A percentile compares a stretch with the other conserved stretches of the same genome.
Evolutionary conservation across 2,797 vertebrate genomes (phyloP).

Genomic region (Sus cebifrons): DNA sequence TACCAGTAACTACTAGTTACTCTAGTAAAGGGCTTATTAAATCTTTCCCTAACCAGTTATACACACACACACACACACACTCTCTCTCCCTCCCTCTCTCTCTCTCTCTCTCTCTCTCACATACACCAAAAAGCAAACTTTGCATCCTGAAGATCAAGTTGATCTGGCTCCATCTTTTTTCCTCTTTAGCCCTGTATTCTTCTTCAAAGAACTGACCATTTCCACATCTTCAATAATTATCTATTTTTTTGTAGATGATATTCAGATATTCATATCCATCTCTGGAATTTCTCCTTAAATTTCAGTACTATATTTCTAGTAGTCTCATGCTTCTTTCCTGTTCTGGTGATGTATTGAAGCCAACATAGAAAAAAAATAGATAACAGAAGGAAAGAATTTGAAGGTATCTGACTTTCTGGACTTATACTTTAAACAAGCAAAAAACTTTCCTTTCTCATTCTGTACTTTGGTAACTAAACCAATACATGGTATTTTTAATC

Average conservation of each 20-base stretch:
- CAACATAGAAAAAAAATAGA: not conserved
- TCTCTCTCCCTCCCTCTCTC: no score
- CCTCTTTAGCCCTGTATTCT: not conserved
- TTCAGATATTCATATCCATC: not conserved
- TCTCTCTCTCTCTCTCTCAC: not conserved
- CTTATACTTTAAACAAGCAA: not conserved
- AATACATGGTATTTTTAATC: not conserved
- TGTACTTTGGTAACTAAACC: not conserved
- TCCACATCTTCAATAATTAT: not conserved
- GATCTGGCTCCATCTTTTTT: not conserved
- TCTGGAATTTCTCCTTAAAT: not conserved
- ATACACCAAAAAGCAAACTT: not conserved
- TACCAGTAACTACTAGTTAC: not conserved
- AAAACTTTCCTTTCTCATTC: not conserved
- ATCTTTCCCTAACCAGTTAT: not conserved
- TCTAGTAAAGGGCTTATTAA: not conserved
- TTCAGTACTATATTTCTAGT: not conserved
- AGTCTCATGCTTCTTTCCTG: not conserved
- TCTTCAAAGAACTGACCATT: not conserved
- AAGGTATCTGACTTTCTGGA: not conserved
- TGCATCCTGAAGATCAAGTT: not conserved
- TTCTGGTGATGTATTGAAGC: conserved; percentile 10
- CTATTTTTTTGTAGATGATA: not conserved
- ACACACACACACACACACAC: not conserved
- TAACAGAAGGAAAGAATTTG: not conserved